Base-by-base conservation (phyloP, 2,113 vertebrate species). In the Typhlomys cinereus region DNA sequence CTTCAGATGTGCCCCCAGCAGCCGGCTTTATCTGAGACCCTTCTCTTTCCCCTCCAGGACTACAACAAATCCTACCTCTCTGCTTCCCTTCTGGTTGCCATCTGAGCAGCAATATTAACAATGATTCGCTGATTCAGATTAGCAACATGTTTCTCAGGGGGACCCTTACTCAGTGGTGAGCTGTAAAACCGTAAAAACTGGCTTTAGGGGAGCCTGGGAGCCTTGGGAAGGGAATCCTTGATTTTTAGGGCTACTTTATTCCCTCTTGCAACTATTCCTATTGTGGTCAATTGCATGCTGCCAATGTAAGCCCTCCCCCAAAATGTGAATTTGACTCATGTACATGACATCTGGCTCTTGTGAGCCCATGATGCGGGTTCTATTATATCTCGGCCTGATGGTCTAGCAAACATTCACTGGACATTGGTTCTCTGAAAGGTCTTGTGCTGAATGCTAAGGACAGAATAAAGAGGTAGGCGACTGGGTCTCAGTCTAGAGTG, bases 321-420 rank as follows among this genome's bases (percentile, higher is more conserved):
- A 14, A 13, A 10, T 1, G 9, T 25, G 29, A 9, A 44, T 20
- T 8, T 31, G 34, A 59, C 34, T 57, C 41, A 34, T 0, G 3
- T n/a, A n/a, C 13, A 11, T 6, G n/a, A 23, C 31, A 12, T 0
- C 13, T 0, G 23, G 41, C 17, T 52, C 61, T 59, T 5, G 1
- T 0, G 0, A 29, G 17, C 57, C 25, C 20, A 1, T 0, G 57
- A 31, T 41, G 15, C 1, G 29, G n/a, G 15, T 18, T 3, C 2
- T 4, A 4, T 9, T 39, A 20, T 0, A 5, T 4, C 8, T 1
- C 13, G 1, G 20, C 27, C 1, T 18, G 31, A 25, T 13, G 2
- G 5, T 4, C n/a, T 9, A 5, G 71, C 31, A 34, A 13, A 34
- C 11, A 0, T 12, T 76, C 17, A 7, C 31, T 2, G 25, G 52